Evolutionary conservation across 2,888 invertebrate species (phyloP), one percentile per base, ranked within the genome.

Genomic region (Luperina nickerlii): DNA sequence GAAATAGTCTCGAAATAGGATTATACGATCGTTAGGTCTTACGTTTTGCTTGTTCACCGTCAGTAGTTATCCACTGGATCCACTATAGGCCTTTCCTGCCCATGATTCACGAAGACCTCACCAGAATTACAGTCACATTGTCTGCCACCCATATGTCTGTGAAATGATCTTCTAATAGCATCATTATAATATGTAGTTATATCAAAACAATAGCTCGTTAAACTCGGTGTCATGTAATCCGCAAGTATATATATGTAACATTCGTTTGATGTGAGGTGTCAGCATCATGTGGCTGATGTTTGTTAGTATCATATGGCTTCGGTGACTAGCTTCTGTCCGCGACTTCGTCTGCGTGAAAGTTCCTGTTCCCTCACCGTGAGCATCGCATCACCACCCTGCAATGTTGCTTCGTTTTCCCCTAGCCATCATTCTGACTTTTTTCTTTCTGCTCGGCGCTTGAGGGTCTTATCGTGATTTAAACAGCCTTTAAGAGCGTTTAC

Each of bases 171-270:
- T 54, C 66, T 68, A 79, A 51, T 72, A 68, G 45, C 63, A n/a
- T 60, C 62, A 27, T 71, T 45, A 78, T 38, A 51, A 54, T 11
- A 48, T 63, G 74, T 38, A 70, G 42, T 54, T 74, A 54, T 80
- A 54, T 66, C 45, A 83, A 65, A 81, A 83, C 85, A 85, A 83
- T 83, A 18, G 85, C 20, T 81, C 85, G 54, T 85, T 60, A 79
- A 48, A 69, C 4, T 68, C 11, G 15, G 48, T 27, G 72, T 72
- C 72, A 80, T 65, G 54, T 72, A 74, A 65, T n/a, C 15, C 0
- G 6, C 45, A n/a, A 51, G 38, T 51, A 71, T 38, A 20, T 68
- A 69, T 66, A 67, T 67, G 48, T 70, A 57, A 24, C 66, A 79
- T 70, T 67, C 7, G 13, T 67, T 57, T 54, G 24, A 32, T 74